Base-by-base conservation (phyloP, 2,797 vertebrate species). In the Liasis olivaceus region DNA sequence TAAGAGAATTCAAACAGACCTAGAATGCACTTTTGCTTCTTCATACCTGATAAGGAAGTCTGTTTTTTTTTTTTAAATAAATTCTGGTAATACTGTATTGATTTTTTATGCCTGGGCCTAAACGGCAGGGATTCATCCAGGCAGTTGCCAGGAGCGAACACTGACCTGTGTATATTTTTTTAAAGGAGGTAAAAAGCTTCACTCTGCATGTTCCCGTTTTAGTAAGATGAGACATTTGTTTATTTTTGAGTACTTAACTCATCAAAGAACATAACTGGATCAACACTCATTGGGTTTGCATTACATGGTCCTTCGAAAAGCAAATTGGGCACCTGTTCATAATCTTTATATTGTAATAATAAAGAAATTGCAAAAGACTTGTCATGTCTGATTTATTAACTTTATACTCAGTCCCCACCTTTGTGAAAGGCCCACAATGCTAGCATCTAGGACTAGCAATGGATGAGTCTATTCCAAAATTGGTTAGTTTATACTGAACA, bases 281-380 rank as follows among this genome's bases (percentile, higher is more conserved):
- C 90, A 96, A 95, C 90, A 92, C 92, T 91, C 58, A 91, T 84
- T 90, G 1, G 15, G 51, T 89, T 92, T 63, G 54, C 47, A 42
- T 93, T 95, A 94, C 92, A 72, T 94, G 96, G 96, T 94, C 92
- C 69, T 92, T 92, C 72, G 1, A 85, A 90, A 94, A 94, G 42
- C 36, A 91, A 89, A 95, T 93, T 94, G 95, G 93, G 17, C 20
- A 95, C 92, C 0, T 96, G 89, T 91, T 91, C 95, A 85, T 92
- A 94, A 81, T 7, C 63, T 91, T 92, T 2, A 26, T 90, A 2
- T 92, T 87, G 88, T 94, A 95, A 47, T 94, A 96, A 94, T 56
- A 59, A 2, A 93, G 94, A 95, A 97, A 90, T 0, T 0, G n/a
- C 90, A 56, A 90, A 81, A 47, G 69, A 90, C 85, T 94, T 96